Base-by-base conservation (phyloP, 1,140 invertebrate genomes). In the Mercenaria mercenaria region DNA sequence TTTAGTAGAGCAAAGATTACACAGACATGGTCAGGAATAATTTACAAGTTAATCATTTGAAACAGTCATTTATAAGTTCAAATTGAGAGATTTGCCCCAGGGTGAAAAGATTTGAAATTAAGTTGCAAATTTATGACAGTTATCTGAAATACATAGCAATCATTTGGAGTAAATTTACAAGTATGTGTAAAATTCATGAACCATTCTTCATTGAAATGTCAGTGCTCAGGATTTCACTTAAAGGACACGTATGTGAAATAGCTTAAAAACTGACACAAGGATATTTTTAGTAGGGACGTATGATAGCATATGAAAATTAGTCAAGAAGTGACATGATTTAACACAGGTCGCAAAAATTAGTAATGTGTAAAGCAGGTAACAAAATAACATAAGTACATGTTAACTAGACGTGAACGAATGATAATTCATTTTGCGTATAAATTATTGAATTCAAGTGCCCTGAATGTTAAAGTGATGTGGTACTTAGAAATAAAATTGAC, bases 41-140 rank as follows among this genome's bases (percentile, higher is more conserved):
- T 41, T 72, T 37, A 72, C 34, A 37, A n/a, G 11, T 72, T 72
- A 39, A 72, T 72, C 67, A 72, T 41, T 39, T 39, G 34, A 72
- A 20, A 67, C 34, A 72, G 34, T 72, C 11, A 39, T 72, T n/a
- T 72, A 39, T 37, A 39, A n/a, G 15, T 72, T 39, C 23, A 64
- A 29, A 64, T 64, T 64, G n/a, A 64, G n/a, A 64, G 59, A 15
- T 64, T 37, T 39, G 67, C 67, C 67, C 18, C 1, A n/a, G 67
- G 67, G 67, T 1, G 34, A 41, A 72, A 72, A 39, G 37, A 23
- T 29, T 37, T 37, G 29, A 72, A 72, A 72, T 72, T 39, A 39
- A 72, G 67, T 39, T 72, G 34, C 37, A 72, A 29, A 26, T 26
- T 64, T 26, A 64, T 29, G 26, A 39, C 34, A 72, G 67, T 39